A percentile compares a stretch with the other conserved stretches of the same genome.
These are phyloP conservation scores for Episyrphus balteatus DNA, from an alignment of 1,140 invertebrate species.

Conservation along the genomic window DNA sequence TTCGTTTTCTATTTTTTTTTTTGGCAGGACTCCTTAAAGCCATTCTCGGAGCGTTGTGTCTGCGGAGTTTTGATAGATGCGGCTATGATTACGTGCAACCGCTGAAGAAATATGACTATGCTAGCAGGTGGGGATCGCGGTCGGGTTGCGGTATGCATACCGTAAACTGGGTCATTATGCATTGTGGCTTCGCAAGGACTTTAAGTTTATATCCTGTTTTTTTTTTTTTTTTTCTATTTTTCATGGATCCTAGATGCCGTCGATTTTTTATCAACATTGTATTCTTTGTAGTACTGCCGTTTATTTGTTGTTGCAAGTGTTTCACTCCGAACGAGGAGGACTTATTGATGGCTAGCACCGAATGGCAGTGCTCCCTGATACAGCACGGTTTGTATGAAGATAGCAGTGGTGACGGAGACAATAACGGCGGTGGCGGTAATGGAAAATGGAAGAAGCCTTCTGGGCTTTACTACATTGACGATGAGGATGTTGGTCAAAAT, in stretches of 20 bases:
- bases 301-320: slow-evolving; percentile 7
- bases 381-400: neutral
- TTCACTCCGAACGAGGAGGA: slow-evolving; percentile 4
- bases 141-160: neutral
- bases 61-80: neutral
- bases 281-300: slow-evolving; percentile 8
- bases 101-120: slow-evolving; percentile 2
- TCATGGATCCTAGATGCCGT: neutral
- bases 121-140: neutral
- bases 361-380: slow-evolving; percentile 1
- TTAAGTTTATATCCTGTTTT: too few relatives aligned
- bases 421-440: too few relatives aligned
- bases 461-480: too few relatives aligned
- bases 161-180: neutral
- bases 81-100: slow-evolving; percentile 5
- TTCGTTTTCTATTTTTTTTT: neutral
- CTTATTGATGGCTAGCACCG: slow-evolving; percentile 1
- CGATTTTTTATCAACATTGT: slow-evolving; percentile 8
- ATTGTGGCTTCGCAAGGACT: too few relatives aligned
- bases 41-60: slow-evolving; percentile 1
- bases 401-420: neutral
- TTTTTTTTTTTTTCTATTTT: neutral
- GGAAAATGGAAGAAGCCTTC: too few relatives aligned
- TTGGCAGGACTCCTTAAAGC: slow-evolving; percentile 8
- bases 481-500: too few relatives aligned